Conservation (phyloP, 2,797 vertebrate species). For the Neomorphus geoffroyi region DNA sequence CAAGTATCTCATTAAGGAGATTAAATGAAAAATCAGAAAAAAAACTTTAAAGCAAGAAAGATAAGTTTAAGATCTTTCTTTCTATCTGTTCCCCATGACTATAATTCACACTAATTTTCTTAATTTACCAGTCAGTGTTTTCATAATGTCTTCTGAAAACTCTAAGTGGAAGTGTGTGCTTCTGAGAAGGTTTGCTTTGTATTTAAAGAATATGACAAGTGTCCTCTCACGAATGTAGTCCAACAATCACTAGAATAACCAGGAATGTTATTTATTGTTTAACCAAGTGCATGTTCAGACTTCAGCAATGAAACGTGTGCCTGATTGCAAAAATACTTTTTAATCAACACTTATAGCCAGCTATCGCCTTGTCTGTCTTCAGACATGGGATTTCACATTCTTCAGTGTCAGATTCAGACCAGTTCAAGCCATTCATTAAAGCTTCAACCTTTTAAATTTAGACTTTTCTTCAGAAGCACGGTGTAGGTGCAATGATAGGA, state of each 20-base stretch:
- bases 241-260: not conserved
- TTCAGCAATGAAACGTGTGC: not conserved
- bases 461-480: not conserved
- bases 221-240: not conserved
- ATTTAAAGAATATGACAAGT: not conserved
- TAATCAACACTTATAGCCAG: not conserved
- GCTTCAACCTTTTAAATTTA: not conserved
- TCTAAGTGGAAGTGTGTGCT: not conserved
- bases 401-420: not conserved
- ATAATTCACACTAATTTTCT: constrained; percentile 7
- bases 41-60: constrained; percentile 57
- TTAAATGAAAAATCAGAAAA: constrained; percentile 54
- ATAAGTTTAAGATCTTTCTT: constrained; percentile 45
- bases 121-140: constrained; percentile 18
- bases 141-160: not conserved
- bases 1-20: constrained; percentile 25
- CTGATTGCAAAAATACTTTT: not conserved
- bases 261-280: not conserved
- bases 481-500: not conserved
- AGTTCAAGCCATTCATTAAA: not conserved
- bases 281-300: not conserved
- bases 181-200: not conserved
- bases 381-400: not conserved
- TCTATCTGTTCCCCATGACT: not conserved
- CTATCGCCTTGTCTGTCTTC: not conserved